Percentiles rank a stretch among this genome's conserved stretches.
These are phyloP conservation scores for Lottia gigantea DNA, from an alignment of 2,888 invertebrate genomes.

Conservation along the genomic window DNA sequence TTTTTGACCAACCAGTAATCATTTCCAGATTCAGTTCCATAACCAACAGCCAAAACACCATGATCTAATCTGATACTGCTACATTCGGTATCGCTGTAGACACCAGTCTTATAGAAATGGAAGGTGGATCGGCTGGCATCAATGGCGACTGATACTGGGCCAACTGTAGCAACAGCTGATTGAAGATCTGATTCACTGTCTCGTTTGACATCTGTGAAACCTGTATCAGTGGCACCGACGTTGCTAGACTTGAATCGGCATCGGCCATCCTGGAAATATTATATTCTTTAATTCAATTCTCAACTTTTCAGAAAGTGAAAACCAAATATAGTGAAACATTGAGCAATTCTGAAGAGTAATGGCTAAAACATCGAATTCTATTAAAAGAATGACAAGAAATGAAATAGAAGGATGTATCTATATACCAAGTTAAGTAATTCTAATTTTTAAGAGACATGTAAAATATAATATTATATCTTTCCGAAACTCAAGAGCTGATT, in stretches of 20 bases:
- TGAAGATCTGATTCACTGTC: constrained; percentile 80
- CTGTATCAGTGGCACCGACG: constrained; percentile 82
- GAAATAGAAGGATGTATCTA: too few species aligned
- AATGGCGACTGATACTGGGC: constrained; percentile 88
- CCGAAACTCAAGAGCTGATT: too few species aligned
- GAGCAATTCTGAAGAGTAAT: too few species aligned
- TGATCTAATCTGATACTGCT: constrained; percentile 83
- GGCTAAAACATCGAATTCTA: too few species aligned
- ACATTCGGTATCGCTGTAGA: constrained; percentile 85
- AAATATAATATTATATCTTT: too few species aligned
- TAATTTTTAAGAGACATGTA: too few species aligned
- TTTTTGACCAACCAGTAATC: constrained; percentile 90
- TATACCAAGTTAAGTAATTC: too few species aligned
- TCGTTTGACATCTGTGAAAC: constrained; percentile 80
- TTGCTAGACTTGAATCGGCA: constrained; percentile 71
- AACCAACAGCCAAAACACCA: constrained; percentile 84
- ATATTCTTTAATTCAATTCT: too few species aligned
- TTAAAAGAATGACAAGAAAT: too few species aligned
- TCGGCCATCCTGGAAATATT: constrained; percentile 28
- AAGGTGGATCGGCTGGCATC: constrained; percentile 80
- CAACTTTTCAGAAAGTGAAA: too few species aligned
- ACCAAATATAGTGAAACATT: too few species aligned
- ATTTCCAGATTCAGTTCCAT: constrained; percentile 73
- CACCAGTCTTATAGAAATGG: constrained; percentile 49
- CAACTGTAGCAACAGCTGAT: constrained; percentile 84